Evolutionary conservation across 2,797 vertebrate species (phyloP).

Genomic region (Crenuchus spilurus): DNA sequence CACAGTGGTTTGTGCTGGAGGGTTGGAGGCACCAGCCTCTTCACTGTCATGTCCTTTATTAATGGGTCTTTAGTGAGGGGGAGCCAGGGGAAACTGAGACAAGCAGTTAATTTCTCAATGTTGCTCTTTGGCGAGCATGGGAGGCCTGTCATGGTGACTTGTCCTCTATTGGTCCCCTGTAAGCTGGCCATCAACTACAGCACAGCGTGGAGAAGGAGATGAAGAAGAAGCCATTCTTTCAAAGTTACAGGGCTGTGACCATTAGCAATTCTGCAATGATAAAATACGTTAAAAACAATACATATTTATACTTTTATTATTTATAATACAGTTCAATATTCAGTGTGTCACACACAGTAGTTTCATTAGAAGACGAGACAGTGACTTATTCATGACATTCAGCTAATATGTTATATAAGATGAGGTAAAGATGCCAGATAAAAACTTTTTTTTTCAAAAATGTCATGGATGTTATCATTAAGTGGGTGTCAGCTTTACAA

Average conservation of each 20-base stretch:
- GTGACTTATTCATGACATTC: too few relatives aligned
- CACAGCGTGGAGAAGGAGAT: background rate
- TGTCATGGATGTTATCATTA: too few relatives aligned
- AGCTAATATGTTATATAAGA: too few relatives aligned
- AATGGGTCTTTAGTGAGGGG: constrained; percentile 46
- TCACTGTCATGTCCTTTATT: constrained; percentile 43
- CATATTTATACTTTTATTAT: background rate
- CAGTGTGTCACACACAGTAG: too few relatives aligned
- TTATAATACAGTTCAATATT: too few relatives aligned
- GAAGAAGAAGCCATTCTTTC: background rate
- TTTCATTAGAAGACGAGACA: too few relatives aligned
- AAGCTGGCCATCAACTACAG: constrained; percentile 7
- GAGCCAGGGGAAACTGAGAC: constrained; percentile 45
- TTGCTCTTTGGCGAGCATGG: constrained; percentile 33
- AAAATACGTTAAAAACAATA: background rate
- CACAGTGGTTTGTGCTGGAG: constrained; percentile 34
- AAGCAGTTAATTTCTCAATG: constrained; percentile 43
- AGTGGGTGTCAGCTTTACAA: too few relatives aligned
- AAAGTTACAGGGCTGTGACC: background rate
- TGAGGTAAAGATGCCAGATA: too few relatives aligned
- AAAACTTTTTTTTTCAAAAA: too few relatives aligned
- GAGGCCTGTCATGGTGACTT: constrained; percentile 30
- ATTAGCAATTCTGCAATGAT: background rate
- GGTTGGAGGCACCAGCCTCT: constrained; percentile 31
- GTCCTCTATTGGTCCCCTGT: constrained; percentile 32